A percentile compares a stretch with the other conserved stretches of the same genome.
Conservation (phyloP, 2,888 invertebrate genomes). For the Orthonevra nobilis region DNA sequence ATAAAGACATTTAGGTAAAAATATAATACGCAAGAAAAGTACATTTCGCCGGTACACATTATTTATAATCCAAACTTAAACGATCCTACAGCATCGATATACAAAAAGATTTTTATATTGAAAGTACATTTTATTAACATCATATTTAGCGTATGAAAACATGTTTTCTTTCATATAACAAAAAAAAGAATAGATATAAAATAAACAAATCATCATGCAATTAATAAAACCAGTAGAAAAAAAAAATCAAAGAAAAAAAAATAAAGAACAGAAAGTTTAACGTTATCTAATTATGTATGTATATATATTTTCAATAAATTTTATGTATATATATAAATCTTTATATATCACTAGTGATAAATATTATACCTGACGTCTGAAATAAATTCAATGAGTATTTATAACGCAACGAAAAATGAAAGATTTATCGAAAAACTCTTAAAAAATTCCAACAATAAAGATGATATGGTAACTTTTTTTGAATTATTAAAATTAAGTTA, state of each 20-base stretch:
- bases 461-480: slow-evolving; percentile 37
- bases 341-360: slow-evolving; percentile 22
- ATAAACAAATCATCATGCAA: slow-evolving; percentile 53
- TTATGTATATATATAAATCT: too few relatives aligned
- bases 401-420: slow-evolving; percentile 14
- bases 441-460: slow-evolving; percentile 42
- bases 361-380: slow-evolving; percentile 51
- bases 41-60: too few relatives aligned
- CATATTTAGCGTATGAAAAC: slow-evolving; percentile 31
- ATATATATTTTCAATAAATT: too few relatives aligned
- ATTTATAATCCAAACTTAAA: neutral
- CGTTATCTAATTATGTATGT: slow-evolving; percentile 10
- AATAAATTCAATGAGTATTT: slow-evolving; percentile 48
- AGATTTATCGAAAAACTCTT: slow-evolving; percentile 19
- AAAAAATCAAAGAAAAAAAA: neutral
- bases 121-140: slow-evolving; percentile 64
- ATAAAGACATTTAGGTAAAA: too few relatives aligned
- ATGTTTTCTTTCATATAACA: slow-evolving; percentile 21
- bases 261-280: slow-evolving; percentile 7
- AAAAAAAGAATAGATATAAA: slow-evolving; percentile 29
- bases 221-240: slow-evolving; percentile 43
- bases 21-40: too few relatives aligned
- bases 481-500: slow-evolving; percentile 29
- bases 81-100: slow-evolving; percentile 2
- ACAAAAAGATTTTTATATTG: slow-evolving; percentile 35